A percentile compares a stretch with the other conserved stretches of the same genome.
These are phyloP conservation scores for Bovichtus variegatus DNA, from an alignment of 2,797 vertebrate genomes.

Conservation along the genomic window DNA sequence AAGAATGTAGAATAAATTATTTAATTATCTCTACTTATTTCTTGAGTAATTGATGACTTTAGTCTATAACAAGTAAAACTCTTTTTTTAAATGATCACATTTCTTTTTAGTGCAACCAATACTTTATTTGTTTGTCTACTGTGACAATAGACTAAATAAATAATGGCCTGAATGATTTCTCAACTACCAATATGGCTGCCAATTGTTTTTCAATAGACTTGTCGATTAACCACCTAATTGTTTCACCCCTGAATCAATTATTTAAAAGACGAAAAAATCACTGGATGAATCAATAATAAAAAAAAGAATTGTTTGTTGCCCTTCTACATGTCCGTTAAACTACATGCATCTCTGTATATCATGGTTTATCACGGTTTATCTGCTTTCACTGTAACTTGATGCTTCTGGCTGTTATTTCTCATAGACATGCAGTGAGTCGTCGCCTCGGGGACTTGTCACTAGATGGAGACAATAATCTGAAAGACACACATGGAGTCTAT, in stretches of 20 bases:
- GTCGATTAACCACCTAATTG: neutral
- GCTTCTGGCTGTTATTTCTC: slow-evolving; percentile 43
- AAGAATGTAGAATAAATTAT: neutral
- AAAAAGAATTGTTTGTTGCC: too few relatives aligned
- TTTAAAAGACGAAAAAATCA: too few relatives aligned
- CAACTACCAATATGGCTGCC: neutral
- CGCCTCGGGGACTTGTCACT: slow-evolving; percentile 76
- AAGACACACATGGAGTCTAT: slow-evolving; percentile 42
- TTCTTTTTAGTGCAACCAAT: too few relatives aligned
- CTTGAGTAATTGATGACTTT: neutral
- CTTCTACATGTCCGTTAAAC: neutral
- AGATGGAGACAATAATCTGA: slow-evolving; percentile 80
- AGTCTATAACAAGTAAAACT: neutral
- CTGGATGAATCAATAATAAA: too few relatives aligned
- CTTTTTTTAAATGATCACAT: too few relatives aligned
- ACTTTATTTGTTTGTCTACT: too few relatives aligned
- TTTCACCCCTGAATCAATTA: neutral
- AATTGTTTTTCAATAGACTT: neutral
- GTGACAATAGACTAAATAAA: too few relatives aligned
- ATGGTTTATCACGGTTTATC: slow-evolving; percentile 41
- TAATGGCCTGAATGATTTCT: neutral
- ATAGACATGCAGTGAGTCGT: slow-evolving; percentile 26
- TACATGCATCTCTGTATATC: neutral
- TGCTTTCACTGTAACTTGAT: slow-evolving; percentile 30
- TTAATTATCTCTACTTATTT: neutral